Conservation (phyloP, 2,113 vertebrate genomes). For the Ophthalmotilapia sp. region DNA sequence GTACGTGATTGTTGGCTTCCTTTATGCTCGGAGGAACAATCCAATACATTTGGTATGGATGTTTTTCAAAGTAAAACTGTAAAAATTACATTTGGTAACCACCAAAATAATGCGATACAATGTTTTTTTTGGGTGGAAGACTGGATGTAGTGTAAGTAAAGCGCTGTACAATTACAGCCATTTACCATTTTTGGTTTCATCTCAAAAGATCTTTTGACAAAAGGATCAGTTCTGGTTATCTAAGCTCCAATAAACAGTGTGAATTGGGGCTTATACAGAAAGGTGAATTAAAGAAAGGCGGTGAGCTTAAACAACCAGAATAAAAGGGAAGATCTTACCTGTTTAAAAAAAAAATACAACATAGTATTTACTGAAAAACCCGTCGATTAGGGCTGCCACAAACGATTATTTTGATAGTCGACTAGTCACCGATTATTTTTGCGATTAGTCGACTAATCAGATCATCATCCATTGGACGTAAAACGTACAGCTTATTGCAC, state of each 20-base stretch:
- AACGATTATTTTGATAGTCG: no score
- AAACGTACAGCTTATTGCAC: no score
- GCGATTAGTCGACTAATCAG: no score
- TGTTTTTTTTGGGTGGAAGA: not conserved
- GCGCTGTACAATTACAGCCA: fast-evolving
- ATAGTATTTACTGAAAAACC: not conserved
- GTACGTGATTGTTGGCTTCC: not conserved
- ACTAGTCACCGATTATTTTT: no score
- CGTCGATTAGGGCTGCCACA: not conserved
- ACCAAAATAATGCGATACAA: not conserved
- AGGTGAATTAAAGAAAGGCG: no score
- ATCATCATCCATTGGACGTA: no score
- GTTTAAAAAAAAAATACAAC: not conserved
- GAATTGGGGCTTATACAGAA: not conserved
- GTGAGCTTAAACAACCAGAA: not conserved
- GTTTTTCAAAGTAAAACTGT: not conserved
- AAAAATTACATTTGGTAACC: not conserved
- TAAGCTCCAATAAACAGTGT: not conserved
- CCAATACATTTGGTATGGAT: not conserved
- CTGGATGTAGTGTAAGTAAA: not conserved
- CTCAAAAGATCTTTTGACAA: not conserved
- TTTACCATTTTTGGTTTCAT: not conserved
- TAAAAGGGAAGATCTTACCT: not conserved
- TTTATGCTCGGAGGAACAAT: not conserved
- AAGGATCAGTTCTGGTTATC: not conserved